Conservation (phyloP, 2,797 vertebrate genomes). For the Ptychadena robeensis region DNA sequence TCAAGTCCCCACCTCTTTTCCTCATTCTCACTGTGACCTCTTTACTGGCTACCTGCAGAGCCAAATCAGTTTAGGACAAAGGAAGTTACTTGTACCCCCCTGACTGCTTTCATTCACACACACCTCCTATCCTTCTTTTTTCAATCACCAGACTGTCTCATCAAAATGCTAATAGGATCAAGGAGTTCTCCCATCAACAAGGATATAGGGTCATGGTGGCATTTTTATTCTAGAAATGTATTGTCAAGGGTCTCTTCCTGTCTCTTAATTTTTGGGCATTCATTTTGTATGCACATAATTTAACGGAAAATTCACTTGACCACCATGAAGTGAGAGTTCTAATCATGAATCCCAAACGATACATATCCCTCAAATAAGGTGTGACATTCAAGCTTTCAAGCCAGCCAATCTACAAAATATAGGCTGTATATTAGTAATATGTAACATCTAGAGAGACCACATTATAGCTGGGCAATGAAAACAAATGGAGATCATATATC, state of each 20-base stretch:
- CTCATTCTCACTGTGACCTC: slow-evolving; percentile 30
- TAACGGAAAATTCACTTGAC: slow-evolving; percentile 31
- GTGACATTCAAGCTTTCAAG: background rate
- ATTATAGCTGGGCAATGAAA: background rate
- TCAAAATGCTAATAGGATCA: slow-evolving; percentile 57
- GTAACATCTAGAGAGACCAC: background rate
- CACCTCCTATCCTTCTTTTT: slow-evolving; percentile 47
- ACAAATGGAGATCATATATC: background rate
- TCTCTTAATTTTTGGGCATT: slow-evolving; percentile 22
- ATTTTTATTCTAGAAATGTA: slow-evolving; percentile 49
- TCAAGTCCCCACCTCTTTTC: slow-evolving; percentile 34
- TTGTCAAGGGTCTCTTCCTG: slow-evolving; percentile 47
- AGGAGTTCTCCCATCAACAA: slow-evolving; percentile 34
- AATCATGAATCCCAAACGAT: background rate
- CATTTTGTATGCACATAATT: slow-evolving; percentile 8
- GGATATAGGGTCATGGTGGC: slow-evolving; percentile 44
- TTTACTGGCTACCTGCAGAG: slow-evolving; percentile 38
- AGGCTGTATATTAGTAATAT: background rate
- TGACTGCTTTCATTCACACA: slow-evolving; percentile 54
- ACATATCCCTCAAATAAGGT: background rate
- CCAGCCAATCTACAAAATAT: background rate
- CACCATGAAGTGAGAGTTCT: slow-evolving; percentile 35
- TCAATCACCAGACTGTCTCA: slow-evolving; percentile 42
- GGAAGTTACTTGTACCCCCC: slow-evolving; percentile 28
- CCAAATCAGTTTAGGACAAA: slow-evolving; percentile 48